These are phyloP conservation scores for Amphiura filiformis DNA, from an alignment of 35 echinoderm and acorn worm species.

Conservation along the genomic window DNA sequence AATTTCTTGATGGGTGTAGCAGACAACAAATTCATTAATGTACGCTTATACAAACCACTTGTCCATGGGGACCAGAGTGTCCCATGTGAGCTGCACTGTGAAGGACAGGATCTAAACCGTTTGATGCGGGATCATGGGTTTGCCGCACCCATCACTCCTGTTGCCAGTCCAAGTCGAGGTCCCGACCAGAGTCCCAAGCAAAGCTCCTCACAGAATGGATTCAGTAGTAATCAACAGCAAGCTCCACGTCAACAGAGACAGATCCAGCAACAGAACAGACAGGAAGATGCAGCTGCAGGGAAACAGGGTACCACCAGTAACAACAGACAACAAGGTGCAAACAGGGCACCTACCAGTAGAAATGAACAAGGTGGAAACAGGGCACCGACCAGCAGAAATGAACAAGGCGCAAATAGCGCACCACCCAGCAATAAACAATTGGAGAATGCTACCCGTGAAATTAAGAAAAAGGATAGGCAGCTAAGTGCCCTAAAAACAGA, in stretches of 20 bases:
- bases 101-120: neutral
- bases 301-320: neutral
- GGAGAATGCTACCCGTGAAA: neutral
- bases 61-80: neutral
- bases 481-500: neutral
- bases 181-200: neutral
- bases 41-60: neutral
- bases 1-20: neutral
- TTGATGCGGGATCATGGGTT: neutral
- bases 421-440: neutral
- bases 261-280: neutral
- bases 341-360: neutral
- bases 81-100: neutral
- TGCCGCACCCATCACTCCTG: neutral
- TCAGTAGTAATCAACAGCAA: neutral
- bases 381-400: too few species aligned
- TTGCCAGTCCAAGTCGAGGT: neutral
- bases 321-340: neutral
- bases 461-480: neutral
- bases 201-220: neutral
- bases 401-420: too few species aligned
- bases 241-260: neutral
- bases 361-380: too few species aligned
- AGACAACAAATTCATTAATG: neutral
- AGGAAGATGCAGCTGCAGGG: neutral